A percentile compares a stretch with the other conserved stretches of the same genome.
Conservation (phyloP, 2,113 vertebrate species). For the Esox niger region DNA sequence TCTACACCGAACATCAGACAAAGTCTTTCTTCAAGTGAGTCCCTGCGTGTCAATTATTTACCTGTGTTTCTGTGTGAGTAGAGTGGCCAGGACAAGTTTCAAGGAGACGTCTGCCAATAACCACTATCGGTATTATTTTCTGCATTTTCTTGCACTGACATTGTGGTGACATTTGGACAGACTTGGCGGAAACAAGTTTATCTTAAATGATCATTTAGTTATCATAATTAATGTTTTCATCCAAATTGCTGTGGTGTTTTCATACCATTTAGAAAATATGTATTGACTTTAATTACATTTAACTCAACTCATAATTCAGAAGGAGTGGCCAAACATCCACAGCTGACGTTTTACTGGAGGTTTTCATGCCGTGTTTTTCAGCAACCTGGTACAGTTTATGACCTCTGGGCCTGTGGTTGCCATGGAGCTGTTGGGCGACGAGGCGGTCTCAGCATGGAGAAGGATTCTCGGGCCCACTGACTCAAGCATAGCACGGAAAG, state of each 20-base stretch:
- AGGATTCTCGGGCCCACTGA: slow-evolving; percentile 81
- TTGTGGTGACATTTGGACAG: slow-evolving; percentile 30
- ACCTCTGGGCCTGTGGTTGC: slow-evolving; percentile 85
- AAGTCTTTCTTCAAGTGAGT: slow-evolving; percentile 91
- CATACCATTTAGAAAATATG: no score
- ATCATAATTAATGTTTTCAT: not conserved
- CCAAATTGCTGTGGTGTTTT: no score
- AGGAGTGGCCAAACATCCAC: not conserved
- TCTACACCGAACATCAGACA: slow-evolving; percentile 86
- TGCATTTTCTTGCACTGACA: slow-evolving; percentile 32
- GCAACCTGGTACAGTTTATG: slow-evolving; percentile 85
- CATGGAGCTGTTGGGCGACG: slow-evolving; percentile 90
- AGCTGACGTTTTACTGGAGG: not conserved
- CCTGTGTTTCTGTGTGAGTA: slow-evolving; percentile 17
- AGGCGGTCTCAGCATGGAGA: slow-evolving; percentile 85
- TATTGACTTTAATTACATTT: no score
- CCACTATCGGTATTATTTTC: slow-evolving; percentile 21
- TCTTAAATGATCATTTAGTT: not conserved
- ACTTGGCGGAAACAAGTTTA: slow-evolving; percentile 1
- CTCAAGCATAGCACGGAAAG: slow-evolving; percentile 68
- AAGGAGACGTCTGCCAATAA: slow-evolving; percentile 11
- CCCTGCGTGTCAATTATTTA: slow-evolving; percentile 61
- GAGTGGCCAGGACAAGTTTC: slow-evolving; percentile 18
- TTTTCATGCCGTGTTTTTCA: slow-evolving; percentile 52
- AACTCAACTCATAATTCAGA: no score